Evolutionary conservation across 2,888 invertebrate genomes (phyloP), one percentile per base, ranked within the genome.

Genomic region (Coecobrya sp.): DNA sequence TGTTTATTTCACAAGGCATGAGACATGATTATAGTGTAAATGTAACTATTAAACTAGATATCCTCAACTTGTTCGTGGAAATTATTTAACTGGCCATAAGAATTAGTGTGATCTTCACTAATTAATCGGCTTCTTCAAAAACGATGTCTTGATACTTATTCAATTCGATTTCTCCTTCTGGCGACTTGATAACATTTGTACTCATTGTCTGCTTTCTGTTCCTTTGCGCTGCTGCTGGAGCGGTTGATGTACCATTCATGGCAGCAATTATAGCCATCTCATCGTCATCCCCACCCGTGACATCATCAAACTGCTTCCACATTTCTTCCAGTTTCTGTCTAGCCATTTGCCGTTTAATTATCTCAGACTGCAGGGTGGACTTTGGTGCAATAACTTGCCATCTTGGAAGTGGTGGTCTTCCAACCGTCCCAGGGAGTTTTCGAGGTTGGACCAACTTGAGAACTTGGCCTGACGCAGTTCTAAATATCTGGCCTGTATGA

Each of bases 91-190:
- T 36, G 36, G 36, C 3, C 2, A 36, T 7, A 4, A 7, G 36
- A 36, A 36, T n/a, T n/a, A 7, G 36, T 7, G 7, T 2, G 36
- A 36, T 36, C 7, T 36, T 4, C 36, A 36, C 36, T 36, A 49
- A 0, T 55, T 81, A 52, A 7, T 90, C 85, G 0, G 91, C 91
- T 52, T 91, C 91, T 52, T 91, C 91, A 49, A 91, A 91, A 8
- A 91, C 91, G 0, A 91, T 87, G 13, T 91, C 91, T 7, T 22
- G 45, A 84, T 91, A 91, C 27, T 84, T 82, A 49, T 87, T 81
- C n/a, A 91, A n/a, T 52, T 91, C 81, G 4, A 91, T 30, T 16
- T 76, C 85, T 45, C 30, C 49, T n/a, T 27, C 45, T 49, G 0
- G 36, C 13, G 65, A 27, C 27, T 25, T 59, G 13, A 70, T 0